These are phyloP conservation scores for Arion vulgaris DNA, from an alignment of 1,140 invertebrate genomes.

Conservation along the genomic window DNA sequence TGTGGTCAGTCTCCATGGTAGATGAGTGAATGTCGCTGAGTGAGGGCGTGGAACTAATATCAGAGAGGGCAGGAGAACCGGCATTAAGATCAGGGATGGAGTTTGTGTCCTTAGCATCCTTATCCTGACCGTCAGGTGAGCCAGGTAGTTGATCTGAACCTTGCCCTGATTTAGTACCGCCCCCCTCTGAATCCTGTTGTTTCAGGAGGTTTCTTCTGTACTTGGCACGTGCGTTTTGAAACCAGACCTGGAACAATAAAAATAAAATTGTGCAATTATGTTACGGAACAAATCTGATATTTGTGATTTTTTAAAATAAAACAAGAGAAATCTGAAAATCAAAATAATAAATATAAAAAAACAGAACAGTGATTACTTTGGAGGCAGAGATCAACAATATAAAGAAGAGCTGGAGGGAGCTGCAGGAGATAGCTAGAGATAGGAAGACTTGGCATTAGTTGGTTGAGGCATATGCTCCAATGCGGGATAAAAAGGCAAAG, in stretches of 20 bases:
- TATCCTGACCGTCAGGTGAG: constrained; percentile 41
- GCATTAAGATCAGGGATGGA: constrained; percentile 57
- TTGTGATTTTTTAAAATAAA: too few relatives aligned
- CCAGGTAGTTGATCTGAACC: constrained; percentile 34
- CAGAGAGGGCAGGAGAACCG: constrained; percentile 62
- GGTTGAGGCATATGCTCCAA: too few relatives aligned
- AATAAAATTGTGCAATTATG: too few relatives aligned
- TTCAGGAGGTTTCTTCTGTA: constrained; percentile 94
- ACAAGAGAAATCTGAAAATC: background rate
- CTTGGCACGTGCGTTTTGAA: constrained; percentile 98
- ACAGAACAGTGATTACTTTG: background rate
- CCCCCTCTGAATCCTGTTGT: constrained; percentile 73
- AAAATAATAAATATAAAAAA: background rate
- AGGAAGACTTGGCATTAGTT: too few relatives aligned
- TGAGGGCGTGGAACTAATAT: constrained; percentile 67
- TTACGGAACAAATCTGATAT: too few relatives aligned
- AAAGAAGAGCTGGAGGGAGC: too few relatives aligned
- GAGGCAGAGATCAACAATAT: too few relatives aligned
- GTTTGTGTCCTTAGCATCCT: constrained; percentile 48
- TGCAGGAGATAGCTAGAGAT: too few relatives aligned
- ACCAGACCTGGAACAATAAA: constrained; percentile 93
- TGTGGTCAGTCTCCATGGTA: constrained; percentile 51
- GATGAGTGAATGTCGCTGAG: constrained; percentile 56
- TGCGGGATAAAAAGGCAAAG: too few relatives aligned
- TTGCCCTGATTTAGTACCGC: constrained; percentile 34